Evolutionary conservation across 2,113 vertebrate species (phyloP).

Genomic region (Seriola quinqueradiata): DNA sequence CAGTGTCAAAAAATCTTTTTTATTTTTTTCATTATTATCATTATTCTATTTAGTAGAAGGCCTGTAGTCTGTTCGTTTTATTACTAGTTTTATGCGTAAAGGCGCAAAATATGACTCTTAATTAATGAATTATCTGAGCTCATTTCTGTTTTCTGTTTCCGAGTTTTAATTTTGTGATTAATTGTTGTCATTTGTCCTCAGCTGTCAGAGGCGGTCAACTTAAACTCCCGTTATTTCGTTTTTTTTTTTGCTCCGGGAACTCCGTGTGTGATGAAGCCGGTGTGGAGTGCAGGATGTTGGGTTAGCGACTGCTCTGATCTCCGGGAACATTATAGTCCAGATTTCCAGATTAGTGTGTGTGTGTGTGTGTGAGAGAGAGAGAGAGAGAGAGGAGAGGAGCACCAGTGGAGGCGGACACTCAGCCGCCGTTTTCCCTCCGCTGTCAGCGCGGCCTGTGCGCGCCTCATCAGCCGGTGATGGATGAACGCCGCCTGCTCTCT

Average conservation of each 20-base stretch:
- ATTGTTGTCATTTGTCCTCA: neutral
- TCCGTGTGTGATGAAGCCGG: constrained; percentile 13
- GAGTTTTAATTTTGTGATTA: neutral
- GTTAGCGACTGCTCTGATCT: neutral
- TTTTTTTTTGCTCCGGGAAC: neutral
- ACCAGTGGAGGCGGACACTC: neutral
- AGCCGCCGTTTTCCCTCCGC: neutral
- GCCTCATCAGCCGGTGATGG: constrained; percentile 45
- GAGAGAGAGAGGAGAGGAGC: neutral
- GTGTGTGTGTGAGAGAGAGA: neutral
- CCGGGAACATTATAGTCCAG: neutral
- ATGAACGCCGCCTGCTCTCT: constrained; percentile 32
- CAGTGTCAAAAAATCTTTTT: neutral
- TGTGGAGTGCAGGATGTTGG: neutral
- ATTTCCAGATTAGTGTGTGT: neutral
- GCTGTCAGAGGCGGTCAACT: neutral
- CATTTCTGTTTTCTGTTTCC: neutral
- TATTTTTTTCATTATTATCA: neutral
- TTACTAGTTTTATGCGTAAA: no score
- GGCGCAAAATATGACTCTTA: neutral
- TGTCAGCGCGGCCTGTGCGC: constrained; percentile 42
- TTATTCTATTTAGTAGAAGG: neutral
- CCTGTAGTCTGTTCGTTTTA: no score
- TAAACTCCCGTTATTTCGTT: neutral
- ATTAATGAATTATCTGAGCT: neutral